A percentile compares a stretch with the other conserved stretches of the same genome.
phyloP scores from a whole-genome alignment of 2,797 vertebrate genomes.

The Urophycis tenuis region DNA sequence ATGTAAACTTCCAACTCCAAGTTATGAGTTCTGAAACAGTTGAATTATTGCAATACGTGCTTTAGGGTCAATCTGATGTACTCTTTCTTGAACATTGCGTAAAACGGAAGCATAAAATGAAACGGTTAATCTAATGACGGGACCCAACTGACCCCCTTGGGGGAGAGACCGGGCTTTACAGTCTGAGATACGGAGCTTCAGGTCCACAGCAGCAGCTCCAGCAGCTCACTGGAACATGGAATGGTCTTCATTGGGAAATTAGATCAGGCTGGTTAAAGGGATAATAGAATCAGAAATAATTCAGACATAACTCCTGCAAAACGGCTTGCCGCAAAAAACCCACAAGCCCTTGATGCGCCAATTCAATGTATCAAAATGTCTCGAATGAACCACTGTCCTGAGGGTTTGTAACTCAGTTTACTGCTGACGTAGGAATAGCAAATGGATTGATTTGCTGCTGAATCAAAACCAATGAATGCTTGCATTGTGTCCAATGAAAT shows the following conservation, averaged over 20 bases:
- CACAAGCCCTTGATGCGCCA: neutral
- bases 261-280: neutral
- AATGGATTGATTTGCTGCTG: neutral
- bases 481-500: neutral
- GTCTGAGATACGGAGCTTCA: neutral
- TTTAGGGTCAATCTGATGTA: neutral
- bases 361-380: neutral
- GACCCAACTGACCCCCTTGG: neutral
- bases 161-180: neutral
- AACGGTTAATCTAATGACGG: neutral
- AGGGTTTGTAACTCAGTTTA: neutral
- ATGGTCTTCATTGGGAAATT: neutral
- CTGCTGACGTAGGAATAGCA: neutral
- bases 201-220: neutral
- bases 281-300: neutral
- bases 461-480: neutral
- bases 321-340: neutral
- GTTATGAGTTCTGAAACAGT: neutral
- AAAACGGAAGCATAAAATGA: neutral
- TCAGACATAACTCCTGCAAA: neutral
- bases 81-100: neutral
- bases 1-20: conserved; percentile 16
- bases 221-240: neutral
- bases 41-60: neutral
- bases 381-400: neutral